Evolutionary conservation across 1,140 invertebrate species (phyloP).

Genomic region (Aphelenchoides besseyi): DNA sequence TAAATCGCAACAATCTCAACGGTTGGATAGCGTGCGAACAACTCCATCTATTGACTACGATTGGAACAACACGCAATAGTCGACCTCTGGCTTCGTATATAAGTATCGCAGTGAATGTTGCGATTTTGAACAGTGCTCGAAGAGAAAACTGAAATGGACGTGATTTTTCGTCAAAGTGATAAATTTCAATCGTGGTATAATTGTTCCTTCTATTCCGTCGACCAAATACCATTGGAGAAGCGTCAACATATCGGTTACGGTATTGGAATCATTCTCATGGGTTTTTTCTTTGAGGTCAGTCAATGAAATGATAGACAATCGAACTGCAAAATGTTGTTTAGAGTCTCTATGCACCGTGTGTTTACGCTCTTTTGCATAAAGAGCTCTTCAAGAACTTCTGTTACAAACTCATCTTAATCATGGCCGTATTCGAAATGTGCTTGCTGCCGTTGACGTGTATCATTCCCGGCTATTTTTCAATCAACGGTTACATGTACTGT

Average conservation of each 20-base stretch:
- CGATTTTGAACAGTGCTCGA: neutral
- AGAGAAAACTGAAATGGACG: conserved; percentile 15
- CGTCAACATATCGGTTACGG: conserved; percentile 24
- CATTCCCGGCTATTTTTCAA: neutral
- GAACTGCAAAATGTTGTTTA: neutral
- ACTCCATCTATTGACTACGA: no score
- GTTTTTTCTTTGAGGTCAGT: neutral
- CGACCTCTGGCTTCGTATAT: neutral
- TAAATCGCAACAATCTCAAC: no score
- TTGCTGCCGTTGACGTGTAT: neutral
- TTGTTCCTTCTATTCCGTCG: conserved; percentile 30
- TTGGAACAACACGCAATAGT: neutral
- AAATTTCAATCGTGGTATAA: conserved; percentile 26
- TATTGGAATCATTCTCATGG: neutral
- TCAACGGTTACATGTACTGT: conserved; percentile 5
- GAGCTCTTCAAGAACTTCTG: neutral
- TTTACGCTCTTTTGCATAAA: neutral
- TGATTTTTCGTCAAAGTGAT: conserved; percentile 35
- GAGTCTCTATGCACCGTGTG: neutral
- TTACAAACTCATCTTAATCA: conserved; percentile 7
- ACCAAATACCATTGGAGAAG: conserved; percentile 30
- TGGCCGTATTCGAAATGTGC: conserved; percentile 2
- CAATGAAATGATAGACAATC: neutral
- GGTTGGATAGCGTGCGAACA: no score
- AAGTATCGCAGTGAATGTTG: neutral